phyloP scores from a whole-genome alignment of 2,888 invertebrate species.

The Rambutsinella grinnellia region DNA sequence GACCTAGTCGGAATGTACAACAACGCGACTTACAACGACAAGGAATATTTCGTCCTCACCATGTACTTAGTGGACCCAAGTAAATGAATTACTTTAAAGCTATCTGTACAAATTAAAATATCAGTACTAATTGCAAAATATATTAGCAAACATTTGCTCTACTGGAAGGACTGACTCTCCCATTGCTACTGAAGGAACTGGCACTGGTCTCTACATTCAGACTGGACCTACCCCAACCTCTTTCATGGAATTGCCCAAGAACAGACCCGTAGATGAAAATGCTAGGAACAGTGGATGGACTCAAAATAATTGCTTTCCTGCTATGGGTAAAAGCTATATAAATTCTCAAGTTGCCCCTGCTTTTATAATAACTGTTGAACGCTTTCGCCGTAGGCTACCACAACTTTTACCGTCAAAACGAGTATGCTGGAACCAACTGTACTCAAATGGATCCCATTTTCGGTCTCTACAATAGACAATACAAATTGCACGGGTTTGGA shows the following conservation, averaged over 20 bases:
- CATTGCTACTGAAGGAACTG: constrained; percentile 54
- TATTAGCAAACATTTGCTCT: constrained; percentile 54
- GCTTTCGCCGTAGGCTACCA: constrained; percentile 24
- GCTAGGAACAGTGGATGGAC: constrained; percentile 54
- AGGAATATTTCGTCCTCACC: constrained; percentile 52
- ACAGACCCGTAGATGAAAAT: constrained; percentile 40
- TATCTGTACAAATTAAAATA: background rate
- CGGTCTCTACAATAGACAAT: constrained; percentile 45
- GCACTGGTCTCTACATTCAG: constrained; percentile 57
- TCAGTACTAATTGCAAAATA: background rate
- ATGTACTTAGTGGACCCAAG: constrained; percentile 60
- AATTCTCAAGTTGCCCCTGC: no score
- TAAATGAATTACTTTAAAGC: constrained; percentile 19
- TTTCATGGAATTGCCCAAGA: constrained; percentile 31
- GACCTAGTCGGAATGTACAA: constrained; percentile 54
- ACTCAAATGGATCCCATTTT: constrained; percentile 49
- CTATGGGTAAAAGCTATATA: constrained; percentile 62
- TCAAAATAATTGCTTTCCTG: constrained; percentile 53
- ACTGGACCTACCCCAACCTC: constrained; percentile 46
- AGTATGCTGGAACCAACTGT: constrained; percentile 49
- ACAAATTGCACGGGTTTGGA: constrained; percentile 55
- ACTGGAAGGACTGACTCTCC: constrained; percentile 44
- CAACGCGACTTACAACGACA: constrained; percentile 34
- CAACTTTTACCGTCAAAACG: constrained; percentile 48
- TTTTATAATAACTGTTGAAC: no score